Base-by-base conservation (phyloP, 2,888 invertebrate genomes). In the Rhamphomyia laevipes region DNA sequence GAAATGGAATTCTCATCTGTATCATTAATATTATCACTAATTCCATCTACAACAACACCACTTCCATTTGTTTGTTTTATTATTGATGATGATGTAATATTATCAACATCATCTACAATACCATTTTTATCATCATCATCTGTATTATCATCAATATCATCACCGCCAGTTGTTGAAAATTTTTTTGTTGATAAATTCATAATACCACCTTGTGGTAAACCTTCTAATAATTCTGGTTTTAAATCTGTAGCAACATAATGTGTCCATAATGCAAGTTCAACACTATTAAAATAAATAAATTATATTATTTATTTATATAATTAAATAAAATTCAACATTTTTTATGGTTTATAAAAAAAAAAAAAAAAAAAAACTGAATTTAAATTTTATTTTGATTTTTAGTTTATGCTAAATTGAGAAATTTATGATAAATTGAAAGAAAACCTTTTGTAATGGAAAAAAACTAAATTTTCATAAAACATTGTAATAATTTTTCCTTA, bases 201-300 rank as follows among this genome's bases (percentile, higher is more conserved):
- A 9, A 11, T 10, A 18, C 13, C 12, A 6, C 1, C 3, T 31
- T 58, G 57, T 7, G 82, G 83, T 72, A 87, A 82, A 60, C 82
- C 82, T 60, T 88, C 86, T 56, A 93, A 75, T 55, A 93, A 71
- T 62, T 88, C 85, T 33, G 92, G 91, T 68, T 85, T 86, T 59
- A 88, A 68, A 61, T 92, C 90, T 53, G 84, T 82, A 55, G 90
- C 82, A 50, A 92, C 83, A 67, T 86, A 86, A 72, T 93, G 92
- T 50, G 94, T 87, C 94, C 94, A 95, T 61, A 95, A 70, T 42
- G 93, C 88, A 63, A 94, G 71, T 71, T 95, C 94, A 49, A 94
- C 90, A 74, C 80, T 58, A 9, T 2, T 44, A 38, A 41, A 43
- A 41, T 4, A n/a, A 11, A 33, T 11, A 33, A 33, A 33, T 13